phyloP scores from a whole-genome alignment of 1,140 invertebrate species.

The Cyclargus thomasi region DNA sequence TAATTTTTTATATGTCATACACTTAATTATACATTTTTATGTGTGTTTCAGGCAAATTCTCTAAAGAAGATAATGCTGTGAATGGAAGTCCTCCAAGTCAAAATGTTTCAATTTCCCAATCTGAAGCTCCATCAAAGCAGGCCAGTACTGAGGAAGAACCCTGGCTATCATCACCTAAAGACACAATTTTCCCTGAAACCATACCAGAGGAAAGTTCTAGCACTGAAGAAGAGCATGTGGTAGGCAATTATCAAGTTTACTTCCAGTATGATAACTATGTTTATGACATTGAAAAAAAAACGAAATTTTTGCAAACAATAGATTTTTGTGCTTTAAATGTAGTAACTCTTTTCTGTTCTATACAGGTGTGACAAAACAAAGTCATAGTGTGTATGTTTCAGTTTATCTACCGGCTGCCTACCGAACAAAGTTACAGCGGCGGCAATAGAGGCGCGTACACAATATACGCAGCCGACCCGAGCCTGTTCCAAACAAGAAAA shows the following conservation, averaged over 20 bases:
- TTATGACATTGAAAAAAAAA: too few relatives aligned
- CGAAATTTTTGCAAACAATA: too few relatives aligned
- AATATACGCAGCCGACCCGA: conserved; percentile 76
- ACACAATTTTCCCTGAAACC: conserved; percentile 91
- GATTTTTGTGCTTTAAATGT: too few relatives aligned
- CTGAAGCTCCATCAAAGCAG: conserved; percentile 74
- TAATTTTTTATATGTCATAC: neutral
- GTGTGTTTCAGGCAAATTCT: conserved; percentile 71
- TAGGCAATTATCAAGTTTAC: conserved; percentile 37
- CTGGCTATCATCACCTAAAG: conserved; percentile 89
- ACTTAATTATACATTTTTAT: neutral
- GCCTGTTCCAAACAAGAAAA: conserved; percentile 73
- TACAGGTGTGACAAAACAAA: too few relatives aligned
- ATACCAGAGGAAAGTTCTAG: conserved; percentile 94
- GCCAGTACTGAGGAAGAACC: conserved; percentile 78
- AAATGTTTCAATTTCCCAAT: conserved; percentile 73
- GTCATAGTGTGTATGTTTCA: conserved; percentile 38
- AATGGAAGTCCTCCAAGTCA: conserved; percentile 80
- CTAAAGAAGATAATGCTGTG: conserved; percentile 73
- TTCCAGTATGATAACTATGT: too few relatives aligned
- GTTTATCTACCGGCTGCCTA: conserved; percentile 86
- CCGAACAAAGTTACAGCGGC: conserved; percentile 80
- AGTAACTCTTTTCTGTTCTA: too few relatives aligned
- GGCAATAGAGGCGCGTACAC: conserved; percentile 74
- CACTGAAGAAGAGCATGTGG: conserved; percentile 93